phyloP scores from a whole-genome alignment of 1,140 invertebrate species.

The Formica selysi region DNA sequence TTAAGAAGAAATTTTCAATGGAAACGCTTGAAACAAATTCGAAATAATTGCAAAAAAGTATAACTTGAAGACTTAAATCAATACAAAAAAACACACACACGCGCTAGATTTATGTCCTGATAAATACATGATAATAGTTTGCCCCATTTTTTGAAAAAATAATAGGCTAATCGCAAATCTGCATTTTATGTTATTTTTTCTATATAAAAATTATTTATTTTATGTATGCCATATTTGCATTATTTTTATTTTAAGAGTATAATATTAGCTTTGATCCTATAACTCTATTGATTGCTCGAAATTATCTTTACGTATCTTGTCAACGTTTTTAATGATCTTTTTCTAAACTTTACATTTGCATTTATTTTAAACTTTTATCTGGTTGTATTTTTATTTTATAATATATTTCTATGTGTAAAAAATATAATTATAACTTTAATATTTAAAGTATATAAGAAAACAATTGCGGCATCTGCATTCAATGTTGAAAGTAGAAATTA shows the following conservation, averaged over 20 bases:
- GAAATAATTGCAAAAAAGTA: not conserved
- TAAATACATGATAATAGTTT: not conserved
- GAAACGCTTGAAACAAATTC: not conserved
- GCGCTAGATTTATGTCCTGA: not conserved
- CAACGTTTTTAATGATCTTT: not conserved
- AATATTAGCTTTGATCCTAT: not conserved
- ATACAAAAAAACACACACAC: not conserved
- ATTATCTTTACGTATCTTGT: not conserved
- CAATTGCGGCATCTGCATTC: conserved; percentile 62
- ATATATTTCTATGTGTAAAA: not conserved
- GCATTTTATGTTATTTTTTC: not conserved
- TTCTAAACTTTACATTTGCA: not conserved
- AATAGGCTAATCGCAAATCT: not conserved
- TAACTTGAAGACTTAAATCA: conserved; percentile 35
- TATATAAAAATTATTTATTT: not conserved
- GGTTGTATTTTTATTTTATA: conserved; percentile 4
- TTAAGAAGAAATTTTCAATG: not conserved
- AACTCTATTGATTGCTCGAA: not conserved
- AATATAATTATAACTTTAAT: not conserved
- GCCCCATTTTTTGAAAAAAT: not conserved
- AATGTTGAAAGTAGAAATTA: conserved; percentile 17
- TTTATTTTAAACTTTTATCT: not conserved
- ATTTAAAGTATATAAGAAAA: not conserved
- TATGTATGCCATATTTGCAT: not conserved
- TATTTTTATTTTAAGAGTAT: conserved; percentile 23